Conservation (phyloP, 2,113 vertebrate genomes). For the Drymodes brunneopygia region DNA sequence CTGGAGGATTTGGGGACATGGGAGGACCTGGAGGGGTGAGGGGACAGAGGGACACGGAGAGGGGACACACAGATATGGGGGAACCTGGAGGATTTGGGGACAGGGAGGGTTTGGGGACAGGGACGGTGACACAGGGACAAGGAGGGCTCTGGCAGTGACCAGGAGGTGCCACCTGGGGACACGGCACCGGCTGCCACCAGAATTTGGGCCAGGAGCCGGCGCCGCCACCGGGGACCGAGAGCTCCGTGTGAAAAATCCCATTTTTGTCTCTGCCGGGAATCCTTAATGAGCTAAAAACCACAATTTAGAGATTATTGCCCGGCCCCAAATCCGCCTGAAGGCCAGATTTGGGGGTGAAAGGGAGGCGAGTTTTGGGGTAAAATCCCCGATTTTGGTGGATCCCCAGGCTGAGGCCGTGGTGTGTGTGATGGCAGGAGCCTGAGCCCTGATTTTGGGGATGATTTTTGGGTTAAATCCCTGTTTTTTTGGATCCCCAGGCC, state of each 20-base stretch:
- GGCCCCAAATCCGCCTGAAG: no score
- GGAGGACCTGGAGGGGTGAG: not conserved
- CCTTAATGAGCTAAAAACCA: rapidly evolving
- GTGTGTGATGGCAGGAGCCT: no score
- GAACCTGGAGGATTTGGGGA: not conserved
- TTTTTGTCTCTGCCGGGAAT: rapidly evolving
- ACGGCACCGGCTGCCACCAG: not conserved
- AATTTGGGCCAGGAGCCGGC: not conserved
- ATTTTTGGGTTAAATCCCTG: no score
- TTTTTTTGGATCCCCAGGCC: no score
- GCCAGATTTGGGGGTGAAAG: not conserved
- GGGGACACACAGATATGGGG: no score
- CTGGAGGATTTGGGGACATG: not conserved
- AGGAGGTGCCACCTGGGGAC: no score
- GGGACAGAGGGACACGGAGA: no score
- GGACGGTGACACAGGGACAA: not conserved
- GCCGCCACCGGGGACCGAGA: not conserved
- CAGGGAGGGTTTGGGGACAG: not conserved
- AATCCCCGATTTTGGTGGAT: not conserved
- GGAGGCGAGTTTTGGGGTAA: not conserved
- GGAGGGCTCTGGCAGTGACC: not conserved
- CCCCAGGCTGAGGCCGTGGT: not conserved
- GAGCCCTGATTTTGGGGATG: no score
- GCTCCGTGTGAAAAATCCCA: not conserved
- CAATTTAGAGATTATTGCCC: rapidly evolving